phyloP scores from a whole-genome alignment of 2,797 vertebrate species.

The Myoxocephalus aenaeus region DNA sequence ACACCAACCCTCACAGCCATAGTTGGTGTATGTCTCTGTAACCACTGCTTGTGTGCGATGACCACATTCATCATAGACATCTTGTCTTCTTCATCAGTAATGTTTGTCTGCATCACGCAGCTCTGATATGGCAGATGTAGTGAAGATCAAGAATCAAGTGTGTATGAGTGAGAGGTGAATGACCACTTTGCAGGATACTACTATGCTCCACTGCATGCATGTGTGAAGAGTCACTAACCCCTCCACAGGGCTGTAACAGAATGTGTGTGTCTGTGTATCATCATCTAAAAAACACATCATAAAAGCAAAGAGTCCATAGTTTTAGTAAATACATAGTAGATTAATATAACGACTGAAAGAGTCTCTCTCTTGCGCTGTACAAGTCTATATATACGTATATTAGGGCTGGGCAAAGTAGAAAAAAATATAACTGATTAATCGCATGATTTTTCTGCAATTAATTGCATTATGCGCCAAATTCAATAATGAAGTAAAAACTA shows the following conservation, averaged over 20 bases:
- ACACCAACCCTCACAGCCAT: neutral
- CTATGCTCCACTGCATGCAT: constrained; percentile 42
- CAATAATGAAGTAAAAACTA: too few species aligned
- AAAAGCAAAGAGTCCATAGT: neutral
- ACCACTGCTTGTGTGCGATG: neutral
- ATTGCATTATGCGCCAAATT: too few species aligned
- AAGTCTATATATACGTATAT: too few species aligned
- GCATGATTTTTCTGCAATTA: too few species aligned
- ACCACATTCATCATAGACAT: neutral
- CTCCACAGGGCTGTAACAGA: constrained; percentile 21
- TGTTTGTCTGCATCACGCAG: neutral
- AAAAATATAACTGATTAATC: too few species aligned
- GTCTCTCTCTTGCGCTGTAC: too few species aligned
- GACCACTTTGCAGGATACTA: constrained; percentile 26
- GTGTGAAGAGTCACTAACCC: constrained; percentile 48
- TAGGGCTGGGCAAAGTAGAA: too few species aligned
- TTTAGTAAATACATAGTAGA: too few species aligned
- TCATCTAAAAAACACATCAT: neutral
- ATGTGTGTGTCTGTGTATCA: neutral
- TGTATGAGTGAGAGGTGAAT: constrained; percentile 25
- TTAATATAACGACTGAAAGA: too few species aligned
- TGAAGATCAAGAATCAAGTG: constrained; percentile 17
- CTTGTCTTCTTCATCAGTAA: neutral
- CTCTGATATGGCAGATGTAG: constrained; percentile 20
- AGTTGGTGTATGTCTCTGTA: neutral